phyloP scores from a whole-genome alignment of 2,113 vertebrate species.

The Apeltes quadracus region DNA sequence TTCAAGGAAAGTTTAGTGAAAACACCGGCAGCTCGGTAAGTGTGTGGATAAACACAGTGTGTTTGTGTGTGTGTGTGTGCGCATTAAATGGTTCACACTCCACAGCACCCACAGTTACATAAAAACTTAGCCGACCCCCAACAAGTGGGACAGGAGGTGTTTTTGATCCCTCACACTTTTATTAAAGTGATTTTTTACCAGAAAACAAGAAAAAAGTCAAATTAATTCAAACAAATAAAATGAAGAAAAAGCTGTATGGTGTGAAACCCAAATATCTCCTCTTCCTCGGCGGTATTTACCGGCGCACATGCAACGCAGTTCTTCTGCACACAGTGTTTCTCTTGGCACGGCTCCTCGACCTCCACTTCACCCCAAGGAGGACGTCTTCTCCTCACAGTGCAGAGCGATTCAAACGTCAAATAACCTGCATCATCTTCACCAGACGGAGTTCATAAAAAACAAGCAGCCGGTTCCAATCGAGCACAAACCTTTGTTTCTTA shows the following conservation, averaged over 20 bases:
- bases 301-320: background rate
- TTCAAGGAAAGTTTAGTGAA: background rate
- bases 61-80: conserved; percentile 18
- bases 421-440: background rate
- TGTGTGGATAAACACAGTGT: conserved; percentile 21
- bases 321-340: conserved; percentile 14
- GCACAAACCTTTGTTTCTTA: background rate
- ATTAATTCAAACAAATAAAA: too few species aligned
- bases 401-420: conserved; percentile 24
- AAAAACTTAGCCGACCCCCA: conserved; percentile 2
- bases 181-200: background rate
- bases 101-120: conserved; percentile 10
- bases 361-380: background rate
- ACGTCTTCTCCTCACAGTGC: conserved; percentile 9
- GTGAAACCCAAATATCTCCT: too few species aligned
- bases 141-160: background rate
- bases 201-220: background rate
- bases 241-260: too few species aligned
- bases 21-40: conserved; percentile 7
- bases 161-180: background rate
- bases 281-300: too few species aligned
- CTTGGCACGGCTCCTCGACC: conserved; percentile 14
- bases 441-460: background rate
- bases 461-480: background rate
- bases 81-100: conserved; percentile 18